These are phyloP conservation scores for Amphipoea lucens DNA, from an alignment of 2,888 invertebrate species.

Conservation along the genomic window DNA sequence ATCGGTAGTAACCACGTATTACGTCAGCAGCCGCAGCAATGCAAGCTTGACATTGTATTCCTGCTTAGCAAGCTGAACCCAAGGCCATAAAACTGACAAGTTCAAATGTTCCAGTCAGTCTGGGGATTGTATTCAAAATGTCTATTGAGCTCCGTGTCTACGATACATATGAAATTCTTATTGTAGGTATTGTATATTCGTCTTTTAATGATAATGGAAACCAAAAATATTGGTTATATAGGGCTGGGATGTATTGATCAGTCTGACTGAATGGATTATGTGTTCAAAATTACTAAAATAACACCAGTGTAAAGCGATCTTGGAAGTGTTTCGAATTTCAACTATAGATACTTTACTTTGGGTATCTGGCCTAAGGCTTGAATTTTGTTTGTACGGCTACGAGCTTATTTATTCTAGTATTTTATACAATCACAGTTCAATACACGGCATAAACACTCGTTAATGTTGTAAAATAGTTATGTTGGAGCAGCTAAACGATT, in stretches of 20 bases:
- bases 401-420: slow-evolving; percentile 87
- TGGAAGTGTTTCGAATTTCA: slow-evolving; percentile 55
- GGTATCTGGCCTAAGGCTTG: slow-evolving; percentile 82
- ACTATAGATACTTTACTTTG: slow-evolving; percentile 56
- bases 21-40: slow-evolving; percentile 50
- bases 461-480: slow-evolving; percentile 37
- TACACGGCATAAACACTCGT: slow-evolving; percentile 36
- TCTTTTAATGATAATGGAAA: slow-evolving; percentile 57
- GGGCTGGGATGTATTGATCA: slow-evolving; percentile 53
- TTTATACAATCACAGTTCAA: slow-evolving; percentile 65
- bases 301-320: slow-evolving; percentile 49
- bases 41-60: slow-evolving; percentile 61
- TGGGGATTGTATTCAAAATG: slow-evolving; percentile 47
- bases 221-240: slow-evolving; percentile 54
- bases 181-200: slow-evolving; percentile 55
- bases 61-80: slow-evolving; percentile 54
- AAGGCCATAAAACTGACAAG: slow-evolving; percentile 64
- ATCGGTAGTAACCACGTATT: slow-evolving; percentile 56
- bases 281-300: slow-evolving; percentile 63
- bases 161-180: slow-evolving; percentile 44
- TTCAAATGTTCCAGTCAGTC: slow-evolving; percentile 56
- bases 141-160: slow-evolving; percentile 53
- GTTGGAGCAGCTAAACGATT: slow-evolving; percentile 35
- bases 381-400: slow-evolving; percentile 78
- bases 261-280: slow-evolving; percentile 65